Evolutionary conservation across 2,797 vertebrate genomes (phyloP), one percentile per base, ranked within the genome.

Genomic region (Lepus oiostolus): DNA sequence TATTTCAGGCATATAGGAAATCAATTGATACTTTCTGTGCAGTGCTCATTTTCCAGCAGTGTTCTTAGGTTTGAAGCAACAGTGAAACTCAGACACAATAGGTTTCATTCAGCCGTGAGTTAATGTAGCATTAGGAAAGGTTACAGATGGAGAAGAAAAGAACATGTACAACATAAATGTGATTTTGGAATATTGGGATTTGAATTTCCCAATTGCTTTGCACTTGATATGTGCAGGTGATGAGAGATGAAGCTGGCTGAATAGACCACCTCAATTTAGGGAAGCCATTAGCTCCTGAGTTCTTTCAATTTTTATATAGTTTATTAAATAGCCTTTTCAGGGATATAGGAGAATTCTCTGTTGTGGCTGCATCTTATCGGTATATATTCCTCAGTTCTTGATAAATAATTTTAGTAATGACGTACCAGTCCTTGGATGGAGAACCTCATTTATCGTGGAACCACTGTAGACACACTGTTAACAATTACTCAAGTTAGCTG

Each of bases 271-370:
- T 90, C 35, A 52, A 10, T 1, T 52, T 72, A 71, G 71, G 32
- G 54, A 75, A 60, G 42, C 68, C 4, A 1, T 94, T 30, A 47
- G 60, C 47, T 58, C 22, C 24, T 58, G 42, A 35, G 32, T 8
- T 8, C 54, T n/a, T 67, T 75, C 52, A 85, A 17, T 14, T 58
- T 92, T 92, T 79, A 17, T 62, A 35, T 14, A 84, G 47, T 28
- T 90, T 65, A 58, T 85, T 50, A 90, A 74, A 26, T 42, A 93
- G 38, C 67, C n/a, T 87, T 28, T 84, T 79, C 62, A 54, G 28
- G 13, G 22, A 80, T 75, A 62, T 2, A 42, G 74, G 74, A 7
- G n/a, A 92, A 30, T 72, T 86, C 26, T 82, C 32, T 10, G 77
- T 22, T 67, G n/a, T 17, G 26, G 21, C 50, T 63, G 30, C 35